These are phyloP conservation scores for Phymatocera aterrima DNA, from an alignment of 2,888 invertebrate genomes.

Conservation along the genomic window DNA sequence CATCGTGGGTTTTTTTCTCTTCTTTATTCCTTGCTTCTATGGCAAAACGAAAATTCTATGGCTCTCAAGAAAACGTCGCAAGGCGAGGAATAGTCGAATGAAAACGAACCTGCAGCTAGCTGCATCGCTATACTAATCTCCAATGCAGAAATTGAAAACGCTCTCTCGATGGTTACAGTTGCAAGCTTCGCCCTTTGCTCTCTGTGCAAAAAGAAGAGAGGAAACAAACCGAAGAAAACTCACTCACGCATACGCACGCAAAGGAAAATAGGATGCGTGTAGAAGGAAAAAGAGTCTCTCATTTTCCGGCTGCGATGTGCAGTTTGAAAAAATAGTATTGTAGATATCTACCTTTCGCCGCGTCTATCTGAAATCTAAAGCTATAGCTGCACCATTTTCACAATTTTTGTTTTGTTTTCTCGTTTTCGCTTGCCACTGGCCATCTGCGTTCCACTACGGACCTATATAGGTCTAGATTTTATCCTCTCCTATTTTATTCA, in stretches of 20 bases:
- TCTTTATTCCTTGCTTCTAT: no score
- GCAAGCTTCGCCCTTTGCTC: conserved; percentile 16
- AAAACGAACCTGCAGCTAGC: neutral
- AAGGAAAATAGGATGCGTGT: neutral
- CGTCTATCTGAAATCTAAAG: conserved; percentile 8
- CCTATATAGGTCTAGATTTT: no score
- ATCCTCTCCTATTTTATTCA: neutral
- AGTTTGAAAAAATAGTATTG: conserved; percentile 21
- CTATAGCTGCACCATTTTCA: conserved; percentile 13
- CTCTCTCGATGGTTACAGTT: conserved; percentile 31
- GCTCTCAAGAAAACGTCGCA: neutral
- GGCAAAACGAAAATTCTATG: neutral
- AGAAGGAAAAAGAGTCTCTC: neutral
- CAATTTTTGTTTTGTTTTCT: conserved; percentile 25
- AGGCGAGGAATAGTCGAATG: neutral
- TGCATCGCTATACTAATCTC: conserved; percentile 18
- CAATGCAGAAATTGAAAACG: conserved; percentile 29
- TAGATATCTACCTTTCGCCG: conserved; percentile 6
- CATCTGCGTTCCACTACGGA: conserved; percentile 17
- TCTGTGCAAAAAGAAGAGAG: neutral
- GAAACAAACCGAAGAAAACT: neutral
- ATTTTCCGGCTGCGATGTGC: neutral
- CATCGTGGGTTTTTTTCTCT: no score
- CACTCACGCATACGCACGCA: neutral
- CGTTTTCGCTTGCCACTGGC: neutral